Evolutionary conservation across 2,113 vertebrate genomes (phyloP), one percentile per base, ranked within the genome.

Genomic region (Ailurus styani): DNA sequence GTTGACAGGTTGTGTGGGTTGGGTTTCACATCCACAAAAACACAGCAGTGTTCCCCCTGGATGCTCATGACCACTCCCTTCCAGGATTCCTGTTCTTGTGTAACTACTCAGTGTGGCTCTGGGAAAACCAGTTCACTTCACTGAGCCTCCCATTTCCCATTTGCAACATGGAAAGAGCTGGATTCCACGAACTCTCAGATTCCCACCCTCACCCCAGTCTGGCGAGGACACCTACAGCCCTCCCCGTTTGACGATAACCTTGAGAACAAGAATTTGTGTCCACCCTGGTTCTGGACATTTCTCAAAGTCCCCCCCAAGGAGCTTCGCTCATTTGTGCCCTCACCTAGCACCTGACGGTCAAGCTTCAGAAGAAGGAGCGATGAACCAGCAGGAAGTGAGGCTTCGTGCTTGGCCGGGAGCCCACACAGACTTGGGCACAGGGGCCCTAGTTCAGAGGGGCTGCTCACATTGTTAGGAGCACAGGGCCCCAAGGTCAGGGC

Each of bases 271-370:
- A 64, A 54, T 62, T 57, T 45, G 3, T 50, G 57, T 37, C 34
- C n/a, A 27, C 54, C 54, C 15, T 34, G 64, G 62, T n/a, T 89
- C 62, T 89, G 45, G 29, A 57, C 27, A 34, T 45, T 66, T 84
- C n/a, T 83, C 78, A 82, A 92, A 86, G 68, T 31, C 18, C 34
- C 83, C 83, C 87, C 62, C n/a, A 60, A 62, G 66, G 31, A 62
- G 25, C 31, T 86, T 62, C 31, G 47, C 55, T 79, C 42, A 15
- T 52, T 57, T 20, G 47, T 42, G 87, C 50, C 8, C 66, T 82
- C n/a, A 47, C 37, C 37, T 25, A n/a, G 25, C 4, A 0, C 85
- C 82, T 91, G 89, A 84, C 37, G 47, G 54, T n/a, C 57, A 45
- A 34, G 50, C 27, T 91, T 77, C 31, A 64, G 87, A 82, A 50